phyloP scores from a whole-genome alignment of 2,888 invertebrate species.

The Scaptomyza tumidula region DNA sequence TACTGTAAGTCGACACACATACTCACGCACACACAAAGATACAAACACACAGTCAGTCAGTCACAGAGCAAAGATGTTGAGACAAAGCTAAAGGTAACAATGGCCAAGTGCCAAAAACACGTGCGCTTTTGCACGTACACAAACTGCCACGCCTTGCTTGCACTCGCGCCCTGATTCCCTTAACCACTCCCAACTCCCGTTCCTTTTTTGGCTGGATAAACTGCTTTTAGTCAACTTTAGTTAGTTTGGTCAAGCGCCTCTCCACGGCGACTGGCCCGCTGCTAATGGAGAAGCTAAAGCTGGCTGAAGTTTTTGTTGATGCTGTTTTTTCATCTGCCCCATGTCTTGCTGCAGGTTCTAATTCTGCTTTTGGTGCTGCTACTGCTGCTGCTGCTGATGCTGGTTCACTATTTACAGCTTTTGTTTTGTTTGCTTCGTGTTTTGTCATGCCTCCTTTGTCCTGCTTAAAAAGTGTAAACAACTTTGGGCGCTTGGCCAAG shows the following conservation, averaged over 20 bases:
- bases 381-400: slow-evolving; percentile 28
- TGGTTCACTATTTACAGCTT: slow-evolving; percentile 68
- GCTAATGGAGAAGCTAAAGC: slow-evolving; percentile 57
- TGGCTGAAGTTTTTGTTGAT: slow-evolving; percentile 37
- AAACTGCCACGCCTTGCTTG: slow-evolving; percentile 26
- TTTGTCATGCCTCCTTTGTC: slow-evolving; percentile 81
- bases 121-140: slow-evolving; percentile 66
- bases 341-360: slow-evolving; percentile 16
- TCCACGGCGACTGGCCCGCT: slow-evolving; percentile 33
- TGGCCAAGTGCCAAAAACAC: slow-evolving; percentile 77
- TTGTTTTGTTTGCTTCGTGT: slow-evolving; percentile 77
- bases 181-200: neutral
- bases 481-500: slow-evolving; percentile 80
- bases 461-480: slow-evolving; percentile 81
- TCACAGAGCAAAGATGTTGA: slow-evolving; percentile 63
- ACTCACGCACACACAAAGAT: slow-evolving; percentile 23
- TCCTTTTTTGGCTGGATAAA: slow-evolving; percentile 59
- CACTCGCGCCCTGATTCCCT: slow-evolving; percentile 2
- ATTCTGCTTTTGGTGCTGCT: slow-evolving; percentile 20
- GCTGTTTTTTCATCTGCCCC: slow-evolving; percentile 53
- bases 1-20: slow-evolving; percentile 60
- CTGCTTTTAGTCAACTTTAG: slow-evolving; percentile 80
- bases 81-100: slow-evolving; percentile 74
- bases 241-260: slow-evolving; percentile 66
- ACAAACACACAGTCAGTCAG: slow-evolving; percentile 35